Evolutionary conservation across 2,113 vertebrate species (phyloP), one percentile per base, ranked within the genome.

Genomic region (Phylloscopus trochiloides): DNA sequence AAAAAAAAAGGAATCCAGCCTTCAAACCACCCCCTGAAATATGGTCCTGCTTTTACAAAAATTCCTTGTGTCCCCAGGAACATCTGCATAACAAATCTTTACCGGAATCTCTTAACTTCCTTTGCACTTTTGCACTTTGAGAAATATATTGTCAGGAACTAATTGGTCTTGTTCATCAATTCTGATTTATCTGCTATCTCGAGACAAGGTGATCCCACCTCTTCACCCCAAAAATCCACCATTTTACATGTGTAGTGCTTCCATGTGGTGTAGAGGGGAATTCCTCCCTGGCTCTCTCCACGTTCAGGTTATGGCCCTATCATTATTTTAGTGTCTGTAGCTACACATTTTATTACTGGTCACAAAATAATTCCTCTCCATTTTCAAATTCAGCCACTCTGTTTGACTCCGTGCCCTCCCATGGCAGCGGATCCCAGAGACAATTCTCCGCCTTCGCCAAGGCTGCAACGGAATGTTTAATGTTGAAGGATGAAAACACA

Each of bases 401-500:
- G 65, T 94, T 90, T 92, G 89, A 96, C 92, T 93, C 73, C 0
- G 0, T 97, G 97, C 96, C 91, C 92, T 96, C 79, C 75, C 0
- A 1, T 45, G 81, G 95, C 92, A 94, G 78, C 5, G 0, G 79
- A 90, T 93, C 91, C 93, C 89, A 58, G 96, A 84, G 95, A 97
- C 85, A 87, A 92, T 96, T 95, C 93, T 21, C 55, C 0, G 5
- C 86, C 88, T 95, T 94, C 95, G 91, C 96, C 79, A 67, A 43
- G 82, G 62, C 70, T 86, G 73, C 76, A 82, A 62, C 8, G 45
- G 94, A 95, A 91, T 54, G 85, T 97, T 93, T 97, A 95, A 96
- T 93, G 92, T 73, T 6, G 36, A 76, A 91, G 85, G 96, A 96
- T 97, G 93, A 96, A 97, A 97, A 94, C 90, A 88, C 73, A 91